A percentile compares a stretch with the other conserved stretches of the same genome.
phyloP scores from a whole-genome alignment of 2,797 vertebrate species.

The Lepidocolaptes lacrymiger region DNA sequence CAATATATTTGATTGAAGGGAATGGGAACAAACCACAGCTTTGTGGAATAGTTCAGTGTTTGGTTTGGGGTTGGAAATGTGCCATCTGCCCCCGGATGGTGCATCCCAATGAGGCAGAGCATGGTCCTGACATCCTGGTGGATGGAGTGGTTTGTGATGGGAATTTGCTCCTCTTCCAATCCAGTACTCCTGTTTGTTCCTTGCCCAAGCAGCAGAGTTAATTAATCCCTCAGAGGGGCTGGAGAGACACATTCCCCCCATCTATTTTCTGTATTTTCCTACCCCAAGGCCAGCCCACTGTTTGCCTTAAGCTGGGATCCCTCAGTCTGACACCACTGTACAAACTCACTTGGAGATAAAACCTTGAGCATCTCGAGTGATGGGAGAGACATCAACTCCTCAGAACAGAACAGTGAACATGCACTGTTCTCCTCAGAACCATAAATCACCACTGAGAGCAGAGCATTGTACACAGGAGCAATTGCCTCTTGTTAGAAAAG shows the following conservation, averaged over 20 bases:
- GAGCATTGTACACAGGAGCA: not conserved
- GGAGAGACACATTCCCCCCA: accelerated
- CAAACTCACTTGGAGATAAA: not conserved
- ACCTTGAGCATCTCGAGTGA: not conserved
- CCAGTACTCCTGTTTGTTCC: not conserved
- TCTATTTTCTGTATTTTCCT: not conserved
- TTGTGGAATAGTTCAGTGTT: not conserved
- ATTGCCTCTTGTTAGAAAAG: not conserved
- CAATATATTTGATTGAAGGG: not conserved
- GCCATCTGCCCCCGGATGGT: not conserved
- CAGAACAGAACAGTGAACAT: not conserved
- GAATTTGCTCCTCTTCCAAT: accelerated
- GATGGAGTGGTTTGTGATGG: not conserved
- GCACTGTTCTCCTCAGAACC: not conserved
- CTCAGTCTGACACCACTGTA: accelerated
- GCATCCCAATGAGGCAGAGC: not conserved
- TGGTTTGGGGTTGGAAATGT: not conserved
- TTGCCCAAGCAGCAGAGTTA: not conserved
- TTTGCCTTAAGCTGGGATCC: accelerated
- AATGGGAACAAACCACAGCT: not conserved
- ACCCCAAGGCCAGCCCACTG: accelerated
- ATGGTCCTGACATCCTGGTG: not conserved
- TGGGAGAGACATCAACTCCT: not conserved
- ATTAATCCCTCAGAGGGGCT: not conserved
- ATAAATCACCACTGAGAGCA: not conserved